Base-by-base conservation (phyloP, 2,888 invertebrate species). In the Sarcophaga rosellei region DNA sequence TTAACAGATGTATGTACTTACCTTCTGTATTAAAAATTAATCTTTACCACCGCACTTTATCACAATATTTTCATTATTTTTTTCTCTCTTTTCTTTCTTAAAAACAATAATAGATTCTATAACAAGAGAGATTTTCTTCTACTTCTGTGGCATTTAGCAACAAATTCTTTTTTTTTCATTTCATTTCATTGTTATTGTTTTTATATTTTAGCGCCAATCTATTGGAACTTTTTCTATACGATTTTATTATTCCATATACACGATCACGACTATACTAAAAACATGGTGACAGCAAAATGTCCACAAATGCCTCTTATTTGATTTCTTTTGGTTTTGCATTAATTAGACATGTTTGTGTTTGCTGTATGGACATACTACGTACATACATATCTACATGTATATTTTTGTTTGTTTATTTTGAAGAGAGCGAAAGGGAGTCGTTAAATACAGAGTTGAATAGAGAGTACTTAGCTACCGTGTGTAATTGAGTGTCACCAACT, bases 211-310 rank as follows among this genome's bases (percentile, higher is more conserved):
- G 65, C 57, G 65, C 23, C n/a, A 82, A 76, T 61, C 61, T 70
- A 72, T 76, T 17, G 35, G 2, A 35, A 57, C 66, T 77, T 73
- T 59, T 17, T 62, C 20, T 77, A 15, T 4, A 53, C 53, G 17
- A 15, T 53, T 61, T n/a, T 61, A n/a, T 61, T 61, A 78, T 66
- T 62, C 68, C 68, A 73, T 73, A 47, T 53, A 72, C 73, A 47
- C 83, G 78, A 21, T 74, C 78, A 74, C 68, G 59, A 69, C 23
- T 21, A 73, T 62, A 78, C 77, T 73, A 68, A 62, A 53, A 44
- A 17, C 15, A 44, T 73, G 47, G 57, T 73, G 62, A 11, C 65
- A 59, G 10, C 53, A 53, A 53, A 53, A 63, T 70, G 73, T 73
- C 66, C 45, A 66, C 17, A 72, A 6, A 59, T 8, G 23, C n/a